These are phyloP conservation scores for Elanoides forficatus DNA, from an alignment of 2,113 vertebrate species.

Conservation along the genomic window DNA sequence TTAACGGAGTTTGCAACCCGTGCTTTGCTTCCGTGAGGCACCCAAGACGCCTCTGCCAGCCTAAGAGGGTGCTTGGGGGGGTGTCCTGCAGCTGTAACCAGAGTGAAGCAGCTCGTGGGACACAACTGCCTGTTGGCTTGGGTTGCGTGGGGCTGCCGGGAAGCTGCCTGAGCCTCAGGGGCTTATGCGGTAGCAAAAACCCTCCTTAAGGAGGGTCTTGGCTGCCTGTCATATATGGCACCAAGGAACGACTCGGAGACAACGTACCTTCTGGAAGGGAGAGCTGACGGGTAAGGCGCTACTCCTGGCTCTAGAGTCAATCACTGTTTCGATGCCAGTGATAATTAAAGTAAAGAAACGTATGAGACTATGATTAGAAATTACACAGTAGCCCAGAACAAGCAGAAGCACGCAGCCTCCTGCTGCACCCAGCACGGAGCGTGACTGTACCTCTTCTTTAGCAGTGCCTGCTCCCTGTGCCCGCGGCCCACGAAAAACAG, in stretches of 20 bases:
- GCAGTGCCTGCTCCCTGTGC: neutral
- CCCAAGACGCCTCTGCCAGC: neutral
- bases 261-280: neutral
- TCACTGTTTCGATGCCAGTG: neutral
- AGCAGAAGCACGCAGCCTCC: neutral
- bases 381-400: neutral
- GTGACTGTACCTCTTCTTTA: neutral
- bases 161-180: neutral
- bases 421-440: neutral
- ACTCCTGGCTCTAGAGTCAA: neutral
- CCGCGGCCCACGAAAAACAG: neutral
- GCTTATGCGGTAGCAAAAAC: neutral
- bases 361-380: neutral
- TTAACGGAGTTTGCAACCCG: neutral
- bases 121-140: neutral
- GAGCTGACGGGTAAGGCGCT: neutral
- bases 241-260: neutral
- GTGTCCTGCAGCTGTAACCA: neutral
- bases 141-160: neutral
- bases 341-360: neutral
- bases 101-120: neutral
- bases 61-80: neutral
- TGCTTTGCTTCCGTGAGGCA: neutral
- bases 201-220: neutral
- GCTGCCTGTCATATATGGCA: neutral